phyloP scores from a whole-genome alignment of 2,888 invertebrate genomes.

The Rosalia funebris region DNA sequence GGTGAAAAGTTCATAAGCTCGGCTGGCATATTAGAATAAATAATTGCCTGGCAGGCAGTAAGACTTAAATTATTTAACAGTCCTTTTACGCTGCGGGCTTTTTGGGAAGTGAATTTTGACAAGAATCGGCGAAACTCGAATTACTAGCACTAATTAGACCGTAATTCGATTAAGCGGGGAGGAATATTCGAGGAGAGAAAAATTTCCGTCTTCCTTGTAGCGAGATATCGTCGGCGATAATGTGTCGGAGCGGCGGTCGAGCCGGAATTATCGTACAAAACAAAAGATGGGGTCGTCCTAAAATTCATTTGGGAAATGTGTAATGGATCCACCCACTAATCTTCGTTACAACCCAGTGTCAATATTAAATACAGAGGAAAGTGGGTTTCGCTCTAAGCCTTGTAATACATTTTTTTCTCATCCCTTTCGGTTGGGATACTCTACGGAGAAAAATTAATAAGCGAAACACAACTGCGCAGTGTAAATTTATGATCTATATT shows the following conservation, averaged over 20 bases:
- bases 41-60: constrained; percentile 10
- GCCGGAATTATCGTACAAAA: constrained; percentile 1
- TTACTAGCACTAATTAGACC: constrained; percentile 9
- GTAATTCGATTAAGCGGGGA: constrained; percentile 15
- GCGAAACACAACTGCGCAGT: too few species aligned
- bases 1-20: constrained; percentile 18
- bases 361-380: constrained; percentile 13
- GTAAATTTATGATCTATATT: too few species aligned
- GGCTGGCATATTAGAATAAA: constrained; percentile 19
- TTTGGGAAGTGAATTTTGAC: constrained; percentile 13
- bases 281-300: not conserved
- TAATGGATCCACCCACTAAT: constrained; percentile 12
- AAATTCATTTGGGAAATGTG: constrained; percentile 8
- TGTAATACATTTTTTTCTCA: constrained; percentile 4
- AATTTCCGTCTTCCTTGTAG: not conserved
- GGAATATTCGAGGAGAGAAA: constrained; percentile 6
- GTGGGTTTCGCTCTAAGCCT: not conserved
- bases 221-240: not conserved
- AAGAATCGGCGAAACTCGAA: constrained; percentile 12
- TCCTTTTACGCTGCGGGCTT: constrained; percentile 14
- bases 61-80: constrained; percentile 16
- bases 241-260: not conserved
- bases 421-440: too few species aligned
- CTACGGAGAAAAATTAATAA: too few species aligned
- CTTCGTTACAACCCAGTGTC: constrained; percentile 11